Conservation (phyloP, 1,140 invertebrate species). For the Drosophila ogumai region DNA sequence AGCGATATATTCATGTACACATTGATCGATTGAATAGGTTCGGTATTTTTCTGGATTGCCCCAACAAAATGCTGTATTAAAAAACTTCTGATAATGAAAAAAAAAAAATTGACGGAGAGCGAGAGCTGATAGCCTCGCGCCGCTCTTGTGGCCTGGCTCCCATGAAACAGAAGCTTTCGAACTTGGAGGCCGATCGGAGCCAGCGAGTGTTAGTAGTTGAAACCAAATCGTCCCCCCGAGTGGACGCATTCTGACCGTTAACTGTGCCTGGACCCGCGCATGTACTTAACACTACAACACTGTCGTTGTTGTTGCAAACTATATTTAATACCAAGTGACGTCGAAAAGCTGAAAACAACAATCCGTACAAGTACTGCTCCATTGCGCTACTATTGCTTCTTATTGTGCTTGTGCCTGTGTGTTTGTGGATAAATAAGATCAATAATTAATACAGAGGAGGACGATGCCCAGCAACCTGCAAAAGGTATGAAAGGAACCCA, state of each 20-base stretch:
- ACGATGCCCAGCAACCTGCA: conserved; percentile 66
- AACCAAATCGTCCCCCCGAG: conserved; percentile 47
- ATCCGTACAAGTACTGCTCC: conserved; percentile 25
- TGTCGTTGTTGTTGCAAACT: conserved; percentile 31
- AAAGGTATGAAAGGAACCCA: conserved; percentile 50
- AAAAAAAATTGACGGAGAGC: conserved; percentile 1
- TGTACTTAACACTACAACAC: conserved; percentile 26
- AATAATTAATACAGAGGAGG: conserved; percentile 4
- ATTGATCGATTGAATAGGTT: not conserved
- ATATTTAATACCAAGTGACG: conserved; percentile 53
- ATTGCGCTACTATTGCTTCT: conserved; percentile 14
- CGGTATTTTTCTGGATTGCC: conserved; percentile 21
- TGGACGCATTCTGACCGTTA: conserved; percentile 53
- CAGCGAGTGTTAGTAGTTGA: conserved; percentile 46
- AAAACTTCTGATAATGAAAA: conserved; percentile 18
- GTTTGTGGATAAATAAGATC: conserved; percentile 14
- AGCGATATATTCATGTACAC: not conserved
- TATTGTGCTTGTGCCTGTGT: conserved; percentile 15
- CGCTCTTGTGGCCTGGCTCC: conserved; percentile 11
- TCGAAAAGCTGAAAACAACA: conserved; percentile 5
- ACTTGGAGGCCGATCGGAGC: conserved; percentile 31
- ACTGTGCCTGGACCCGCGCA: conserved; percentile 19
- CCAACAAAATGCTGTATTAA: not conserved
- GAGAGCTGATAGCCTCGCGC: conserved; percentile 7
- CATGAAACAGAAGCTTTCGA: conserved; percentile 17